Evolutionary conservation across 2,888 invertebrate genomes (phyloP), one percentile per base, ranked within the genome.

Genomic region (Amiota minor): DNA sequence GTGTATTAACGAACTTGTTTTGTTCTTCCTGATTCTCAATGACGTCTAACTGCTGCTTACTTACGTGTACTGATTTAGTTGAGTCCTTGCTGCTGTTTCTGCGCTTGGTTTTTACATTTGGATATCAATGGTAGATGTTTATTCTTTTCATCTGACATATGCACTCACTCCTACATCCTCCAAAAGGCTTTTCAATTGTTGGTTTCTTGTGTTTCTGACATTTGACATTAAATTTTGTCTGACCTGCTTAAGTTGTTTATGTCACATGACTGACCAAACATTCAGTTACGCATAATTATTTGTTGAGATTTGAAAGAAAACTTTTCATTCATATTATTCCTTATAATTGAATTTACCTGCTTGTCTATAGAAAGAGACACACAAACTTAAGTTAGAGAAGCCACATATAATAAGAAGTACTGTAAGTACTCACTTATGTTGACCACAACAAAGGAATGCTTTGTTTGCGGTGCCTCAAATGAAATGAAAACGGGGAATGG

Each of bases 371-470:
- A 2, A 20, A 9, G 9, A 11, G 9, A 9, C 18, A 10, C 56
- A 16, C 59, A 18, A 59, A 59, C 20, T 20, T 59, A 35, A 6
- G 35, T 35, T 35, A 4, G 2, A 6, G 35, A 35, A 35, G 35
- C 35, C 2, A 35, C 14, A 35, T 23, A n/a, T n/a, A n/a, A n/a
- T n/a, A 23, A 61, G 23, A 12, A 62, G 12, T 62, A 45, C 14
- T 20, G 59, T 11, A 14, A 12, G 62, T 62, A 12, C 9, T 23
- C 18, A 11, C 20, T 16, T 8, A 23, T 45, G 16, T 61, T 55
- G 55, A 76, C 79, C 85, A 84, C 85, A 86, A 86, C 82, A 83
- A 82, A 84, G 82, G 49, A 45, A n/a, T 53, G 49, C 23, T n/a
- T 20, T 67, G 20, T 18, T 50, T 80, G 35, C 6, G 35, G 35